These are phyloP conservation scores for Mercenaria mercenaria DNA, from an alignment of 1,140 invertebrate genomes.

Conservation along the genomic window DNA sequence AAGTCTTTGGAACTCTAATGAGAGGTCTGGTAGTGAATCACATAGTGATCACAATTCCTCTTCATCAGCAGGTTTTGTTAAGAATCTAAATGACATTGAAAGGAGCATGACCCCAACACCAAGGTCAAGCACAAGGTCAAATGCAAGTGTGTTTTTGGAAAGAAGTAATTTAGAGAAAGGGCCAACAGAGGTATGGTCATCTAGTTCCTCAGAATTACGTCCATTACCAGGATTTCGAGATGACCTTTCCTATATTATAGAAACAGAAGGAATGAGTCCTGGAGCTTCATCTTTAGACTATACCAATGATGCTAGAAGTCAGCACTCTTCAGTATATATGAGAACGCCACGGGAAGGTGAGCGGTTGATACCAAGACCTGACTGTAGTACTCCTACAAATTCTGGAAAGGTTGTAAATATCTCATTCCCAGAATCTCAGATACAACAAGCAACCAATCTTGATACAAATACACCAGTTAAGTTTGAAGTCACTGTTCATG, in stretches of 20 bases:
- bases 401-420: slow-evolving; percentile 15
- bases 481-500: slow-evolving; percentile 79
- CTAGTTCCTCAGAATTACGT: slow-evolving; percentile 57
- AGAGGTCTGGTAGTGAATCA: slow-evolving; percentile 65
- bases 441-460: slow-evolving; percentile 33
- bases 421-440: slow-evolving; percentile 54
- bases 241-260: slow-evolving; percentile 69
- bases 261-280: slow-evolving; percentile 72
- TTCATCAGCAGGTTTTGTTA: slow-evolving; percentile 60
- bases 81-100: slow-evolving; percentile 15
- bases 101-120: slow-evolving; percentile 35
- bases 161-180: slow-evolving; percentile 63
- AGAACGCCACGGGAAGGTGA: not conserved
- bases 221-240: slow-evolving; percentile 59
- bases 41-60: slow-evolving; percentile 52
- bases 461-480: slow-evolving; percentile 59
- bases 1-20: slow-evolving; percentile 76
- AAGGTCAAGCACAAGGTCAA: slow-evolving; percentile 45
- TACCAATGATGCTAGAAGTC: not conserved
- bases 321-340: slow-evolving; percentile 40
- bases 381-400: slow-evolving; percentile 46
- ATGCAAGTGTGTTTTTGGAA: slow-evolving; percentile 52
- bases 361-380: slow-evolving; percentile 7
- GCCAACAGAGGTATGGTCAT: slow-evolving; percentile 73
- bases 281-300: slow-evolving; percentile 39